Evolutionary conservation across 2,888 invertebrate species (phyloP).

Genomic region (Amphipyra berbera): DNA sequence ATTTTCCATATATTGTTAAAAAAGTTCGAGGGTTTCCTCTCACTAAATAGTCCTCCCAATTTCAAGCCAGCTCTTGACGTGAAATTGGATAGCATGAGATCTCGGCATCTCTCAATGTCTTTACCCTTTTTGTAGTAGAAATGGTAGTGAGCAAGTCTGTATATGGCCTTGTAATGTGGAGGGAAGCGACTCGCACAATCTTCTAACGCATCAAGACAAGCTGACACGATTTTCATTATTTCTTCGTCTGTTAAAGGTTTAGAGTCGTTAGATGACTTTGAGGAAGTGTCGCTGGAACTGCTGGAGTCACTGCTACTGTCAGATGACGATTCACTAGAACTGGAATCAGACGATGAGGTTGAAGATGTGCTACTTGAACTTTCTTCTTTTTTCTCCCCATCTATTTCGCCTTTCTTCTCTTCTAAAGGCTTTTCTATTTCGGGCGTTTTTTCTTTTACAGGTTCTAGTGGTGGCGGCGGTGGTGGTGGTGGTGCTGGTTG

Average conservation of each 20-base stretch:
- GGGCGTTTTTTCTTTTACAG: constrained; percentile 54
- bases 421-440: constrained; percentile 48
- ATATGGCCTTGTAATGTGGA: constrained; percentile 97
- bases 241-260: constrained; percentile 86
- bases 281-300: constrained; percentile 87
- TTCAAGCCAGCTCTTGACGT: constrained; percentile 91
- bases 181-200: constrained; percentile 96
- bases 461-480: constrained; percentile 30
- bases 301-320: constrained; percentile 88
- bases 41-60: constrained; percentile 95
- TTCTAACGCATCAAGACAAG: constrained; percentile 94
- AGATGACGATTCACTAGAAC: constrained; percentile 89
- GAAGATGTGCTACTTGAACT: constrained; percentile 81
- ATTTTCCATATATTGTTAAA: constrained; percentile 98
- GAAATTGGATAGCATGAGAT: constrained; percentile 92
- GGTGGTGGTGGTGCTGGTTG: constrained; percentile 19
- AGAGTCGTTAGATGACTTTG: constrained; percentile 77
- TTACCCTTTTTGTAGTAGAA: constrained; percentile 92
- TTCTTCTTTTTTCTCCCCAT: constrained; percentile 76
- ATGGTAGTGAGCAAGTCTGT: constrained; percentile 95
- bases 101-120: constrained; percentile 92
- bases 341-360: constrained; percentile 87
- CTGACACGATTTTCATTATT: constrained; percentile 90
- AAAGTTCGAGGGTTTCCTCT: constrained; percentile 95
- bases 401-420: constrained; percentile 60